A percentile compares a stretch with the other conserved stretches of the same genome.
phyloP scores from a whole-genome alignment of 37 sponge, comb jelly and placozoan species.

The Tethya wilhelma region DNA sequence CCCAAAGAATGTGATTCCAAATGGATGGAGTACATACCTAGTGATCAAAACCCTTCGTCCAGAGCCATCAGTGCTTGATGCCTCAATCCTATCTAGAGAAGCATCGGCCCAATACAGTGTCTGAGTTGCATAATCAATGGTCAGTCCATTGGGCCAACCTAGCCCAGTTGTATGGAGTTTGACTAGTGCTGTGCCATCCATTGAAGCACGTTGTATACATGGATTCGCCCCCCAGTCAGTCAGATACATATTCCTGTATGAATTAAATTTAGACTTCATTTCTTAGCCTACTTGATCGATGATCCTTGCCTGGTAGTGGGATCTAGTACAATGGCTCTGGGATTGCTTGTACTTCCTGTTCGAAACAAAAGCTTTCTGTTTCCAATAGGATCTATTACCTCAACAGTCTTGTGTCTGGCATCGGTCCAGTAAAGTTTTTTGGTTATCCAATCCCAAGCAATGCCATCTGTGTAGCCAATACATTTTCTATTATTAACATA shows the following conservation, averaged over 20 bases:
- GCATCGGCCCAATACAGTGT: conserved; percentile 83
- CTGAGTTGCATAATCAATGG: conserved; percentile 61
- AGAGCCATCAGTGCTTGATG: conserved; percentile 50
- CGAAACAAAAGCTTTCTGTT: too few relatives aligned
- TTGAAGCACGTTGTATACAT: conserved; percentile 51
- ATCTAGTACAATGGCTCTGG: neutral
- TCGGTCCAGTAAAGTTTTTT: too few relatives aligned
- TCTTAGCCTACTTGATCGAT: too few relatives aligned
- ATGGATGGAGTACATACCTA: conserved; percentile 55
- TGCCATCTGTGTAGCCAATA: too few relatives aligned
- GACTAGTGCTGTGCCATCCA: conserved; percentile 50
- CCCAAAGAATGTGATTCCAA: conserved; percentile 41
- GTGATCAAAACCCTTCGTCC: conserved; percentile 18
- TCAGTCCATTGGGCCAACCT: conserved; percentile 59
- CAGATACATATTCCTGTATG: conserved; percentile 62
- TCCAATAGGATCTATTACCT: too few relatives aligned
- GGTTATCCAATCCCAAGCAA: too few relatives aligned
- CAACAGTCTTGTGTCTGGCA: too few relatives aligned
- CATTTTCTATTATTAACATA: too few relatives aligned
- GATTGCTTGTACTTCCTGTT: neutral
- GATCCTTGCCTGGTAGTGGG: neutral
- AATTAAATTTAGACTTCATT: too few relatives aligned
- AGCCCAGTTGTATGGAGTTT: conserved; percentile 37
- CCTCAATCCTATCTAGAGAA: conserved; percentile 45
- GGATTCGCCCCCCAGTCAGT: conserved; percentile 62